Percentiles rank a stretch among this genome's conserved stretches.
Evolutionary conservation across 2,113 vertebrate genomes (phyloP).

Genomic region (Haplotaxodon microlepis): DNA sequence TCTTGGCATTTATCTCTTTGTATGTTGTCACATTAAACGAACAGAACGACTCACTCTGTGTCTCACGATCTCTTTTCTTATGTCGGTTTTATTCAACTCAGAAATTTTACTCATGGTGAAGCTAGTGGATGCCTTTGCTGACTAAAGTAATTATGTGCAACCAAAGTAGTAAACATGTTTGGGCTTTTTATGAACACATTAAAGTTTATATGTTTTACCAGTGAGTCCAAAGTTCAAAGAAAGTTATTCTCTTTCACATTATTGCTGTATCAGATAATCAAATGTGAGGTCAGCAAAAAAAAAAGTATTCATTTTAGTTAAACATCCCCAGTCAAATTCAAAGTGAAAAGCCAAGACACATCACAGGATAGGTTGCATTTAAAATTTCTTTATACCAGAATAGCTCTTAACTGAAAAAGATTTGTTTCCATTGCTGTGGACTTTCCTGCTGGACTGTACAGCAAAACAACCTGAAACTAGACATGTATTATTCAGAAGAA

Average conservation of each 20-base stretch:
- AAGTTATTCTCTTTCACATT: not conserved
- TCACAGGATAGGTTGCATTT: not conserved
- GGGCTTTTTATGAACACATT: not conserved
- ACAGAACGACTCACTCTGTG: not conserved
- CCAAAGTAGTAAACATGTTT: not conserved
- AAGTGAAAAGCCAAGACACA: not conserved
- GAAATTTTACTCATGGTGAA: not conserved
- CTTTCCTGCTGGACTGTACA: not conserved
- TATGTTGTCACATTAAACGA: conserved; percentile 59
- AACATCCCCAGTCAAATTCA: fast-evolving
- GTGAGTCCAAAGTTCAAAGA: not conserved
- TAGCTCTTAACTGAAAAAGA: fast-evolving
- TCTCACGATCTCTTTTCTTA: not conserved
- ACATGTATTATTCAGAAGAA: not conserved
- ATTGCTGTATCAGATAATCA: not conserved
- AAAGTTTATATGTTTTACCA: not conserved
- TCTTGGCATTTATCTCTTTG: conserved; percentile 60
- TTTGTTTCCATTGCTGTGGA: not conserved
- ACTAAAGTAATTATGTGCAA: not conserved
- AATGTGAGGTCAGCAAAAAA: not conserved
- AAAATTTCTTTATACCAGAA: not conserved
- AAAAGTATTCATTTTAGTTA: not conserved
- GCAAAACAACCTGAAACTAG: not conserved
- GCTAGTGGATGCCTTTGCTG: not conserved
- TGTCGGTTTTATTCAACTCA: not conserved